Conservation (phyloP, 2,888 invertebrate genomes). For the Keiferia lycopersicella region DNA sequence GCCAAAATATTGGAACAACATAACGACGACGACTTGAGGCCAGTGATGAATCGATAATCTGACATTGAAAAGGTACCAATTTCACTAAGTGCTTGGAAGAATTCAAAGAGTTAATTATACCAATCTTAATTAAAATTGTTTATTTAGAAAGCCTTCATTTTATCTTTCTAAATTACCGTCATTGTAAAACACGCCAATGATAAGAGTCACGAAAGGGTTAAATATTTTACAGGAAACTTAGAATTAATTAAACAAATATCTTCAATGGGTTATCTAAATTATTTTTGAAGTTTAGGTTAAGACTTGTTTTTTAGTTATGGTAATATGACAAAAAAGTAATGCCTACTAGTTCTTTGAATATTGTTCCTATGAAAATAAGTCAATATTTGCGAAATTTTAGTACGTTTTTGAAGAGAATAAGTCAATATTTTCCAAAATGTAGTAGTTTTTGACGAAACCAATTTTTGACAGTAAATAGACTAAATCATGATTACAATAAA, state of each 20-base stretch:
- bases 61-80: background rate
- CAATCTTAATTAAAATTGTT: background rate
- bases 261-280: background rate
- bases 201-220: conserved; percentile 27
- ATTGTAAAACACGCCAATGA: conserved; percentile 6
- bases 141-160: background rate
- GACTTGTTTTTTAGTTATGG: too few species aligned
- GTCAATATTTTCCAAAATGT: too few species aligned
- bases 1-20: too few species aligned
- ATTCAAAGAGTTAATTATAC: background rate
- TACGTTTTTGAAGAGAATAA: too few species aligned
- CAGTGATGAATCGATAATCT: background rate
- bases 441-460: too few species aligned
- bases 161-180: conserved; percentile 2
- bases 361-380: too few species aligned
- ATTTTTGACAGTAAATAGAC: too few species aligned
- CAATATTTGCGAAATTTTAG: too few species aligned
- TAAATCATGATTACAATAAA: too few species aligned
- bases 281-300: background rate
- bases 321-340: too few species aligned
- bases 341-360: too few species aligned
- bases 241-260: conserved; percentile 8
- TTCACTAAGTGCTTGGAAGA: background rate
- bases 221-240: background rate
- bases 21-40: too few species aligned